A percentile compares a stretch with the other conserved stretches of the same genome.
Conservation (phyloP, 2,888 invertebrate genomes). For the Caenorhabditis parvicauda region DNA sequence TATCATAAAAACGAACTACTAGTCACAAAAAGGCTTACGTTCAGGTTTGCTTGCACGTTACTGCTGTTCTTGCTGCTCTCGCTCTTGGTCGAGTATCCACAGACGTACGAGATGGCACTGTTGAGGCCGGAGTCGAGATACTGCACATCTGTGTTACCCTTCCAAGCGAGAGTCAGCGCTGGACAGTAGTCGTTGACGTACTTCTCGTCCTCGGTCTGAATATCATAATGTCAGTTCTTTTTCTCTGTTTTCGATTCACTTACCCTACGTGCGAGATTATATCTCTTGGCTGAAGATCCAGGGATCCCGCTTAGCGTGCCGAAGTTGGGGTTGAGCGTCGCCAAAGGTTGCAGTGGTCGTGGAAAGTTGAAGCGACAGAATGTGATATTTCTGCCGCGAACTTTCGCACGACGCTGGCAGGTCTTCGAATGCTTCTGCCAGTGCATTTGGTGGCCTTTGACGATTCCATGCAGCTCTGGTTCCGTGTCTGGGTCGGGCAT, state of each 20-base stretch:
- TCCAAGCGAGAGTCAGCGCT: conserved; percentile 1
- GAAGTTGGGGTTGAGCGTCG: not conserved
- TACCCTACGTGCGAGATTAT: not conserved
- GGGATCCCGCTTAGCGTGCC: not conserved
- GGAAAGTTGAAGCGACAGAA: conserved; percentile 8
- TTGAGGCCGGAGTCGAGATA: not conserved
- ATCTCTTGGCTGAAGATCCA: not conserved
- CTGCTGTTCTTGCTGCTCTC: not conserved
- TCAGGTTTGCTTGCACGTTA: not conserved
- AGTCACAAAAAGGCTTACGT: not conserved
- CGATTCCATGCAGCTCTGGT: not conserved
- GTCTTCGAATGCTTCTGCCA: conserved; percentile 6
- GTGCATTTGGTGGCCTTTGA: conserved; percentile 6
- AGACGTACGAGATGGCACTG: conserved; percentile 4
- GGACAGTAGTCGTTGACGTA: conserved; percentile 12
- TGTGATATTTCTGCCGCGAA: not conserved
- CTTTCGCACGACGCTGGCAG: not conserved
- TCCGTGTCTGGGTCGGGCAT: conserved; percentile 5
- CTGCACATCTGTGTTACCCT: conserved; percentile 14
- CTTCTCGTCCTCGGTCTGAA: not conserved
- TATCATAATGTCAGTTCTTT: no score
- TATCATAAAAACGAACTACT: not conserved
- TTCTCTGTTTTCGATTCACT: not conserved
- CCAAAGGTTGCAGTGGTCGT: not conserved
- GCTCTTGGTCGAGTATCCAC: conserved; percentile 7